phyloP scores from a whole-genome alignment of 1,140 invertebrate species.

The Drosophila ficusphila region DNA sequence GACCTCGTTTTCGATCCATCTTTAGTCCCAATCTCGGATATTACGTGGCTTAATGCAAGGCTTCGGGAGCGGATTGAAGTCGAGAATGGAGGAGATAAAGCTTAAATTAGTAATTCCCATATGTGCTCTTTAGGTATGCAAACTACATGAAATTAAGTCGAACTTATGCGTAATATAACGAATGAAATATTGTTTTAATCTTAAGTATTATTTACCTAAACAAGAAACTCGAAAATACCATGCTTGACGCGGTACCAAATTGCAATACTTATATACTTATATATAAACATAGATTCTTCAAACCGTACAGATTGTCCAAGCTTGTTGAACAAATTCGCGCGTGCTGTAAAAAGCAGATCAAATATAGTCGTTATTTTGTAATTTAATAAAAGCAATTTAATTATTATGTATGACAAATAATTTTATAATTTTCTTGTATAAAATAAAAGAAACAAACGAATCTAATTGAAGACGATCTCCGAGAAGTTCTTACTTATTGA shows the following conservation, averaged over 20 bases:
- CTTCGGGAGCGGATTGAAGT: constrained; percentile 48
- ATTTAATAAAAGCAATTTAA: constrained; percentile 69
- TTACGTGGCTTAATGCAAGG: constrained; percentile 81
- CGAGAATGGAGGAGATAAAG: constrained; percentile 5
- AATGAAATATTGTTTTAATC: constrained; percentile 69
- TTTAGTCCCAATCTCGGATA: constrained; percentile 43
- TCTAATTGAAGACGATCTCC: constrained; percentile 46
- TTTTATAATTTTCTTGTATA: constrained; percentile 72
- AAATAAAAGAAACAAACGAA: constrained; percentile 56
- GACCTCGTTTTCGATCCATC: constrained; percentile 12
- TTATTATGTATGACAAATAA: constrained; percentile 61
- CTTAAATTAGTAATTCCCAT: constrained; percentile 53
- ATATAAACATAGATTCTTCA: constrained; percentile 43
- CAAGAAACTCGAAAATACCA: constrained; percentile 43
- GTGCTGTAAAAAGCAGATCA: constrained; percentile 78
- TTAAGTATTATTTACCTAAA: constrained; percentile 81
- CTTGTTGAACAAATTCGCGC: constrained; percentile 67
- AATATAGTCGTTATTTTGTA: constrained; percentile 82
- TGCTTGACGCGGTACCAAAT: constrained; percentile 46
- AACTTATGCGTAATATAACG: constrained; percentile 70
- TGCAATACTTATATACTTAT: constrained; percentile 60
- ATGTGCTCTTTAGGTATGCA: constrained; percentile 77
- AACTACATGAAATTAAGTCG: constrained; percentile 80
- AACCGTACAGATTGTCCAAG: constrained; percentile 46
- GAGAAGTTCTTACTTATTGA: constrained; percentile 2